Conservation (phyloP, 2,113 vertebrate genomes). For the Rafetus swinhoei region DNA sequence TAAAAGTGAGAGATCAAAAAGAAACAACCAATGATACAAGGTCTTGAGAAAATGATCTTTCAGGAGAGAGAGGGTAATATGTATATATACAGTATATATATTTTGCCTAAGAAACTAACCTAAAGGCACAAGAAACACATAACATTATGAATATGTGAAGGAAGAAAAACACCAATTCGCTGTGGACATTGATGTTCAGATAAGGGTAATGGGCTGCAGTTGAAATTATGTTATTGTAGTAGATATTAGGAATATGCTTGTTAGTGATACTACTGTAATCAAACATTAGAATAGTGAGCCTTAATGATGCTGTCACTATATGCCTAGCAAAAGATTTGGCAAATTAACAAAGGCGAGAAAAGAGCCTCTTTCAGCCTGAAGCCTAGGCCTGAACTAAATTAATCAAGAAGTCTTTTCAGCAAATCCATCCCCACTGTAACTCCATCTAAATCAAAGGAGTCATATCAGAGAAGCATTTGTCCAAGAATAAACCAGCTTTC, state of each 20-base stretch:
- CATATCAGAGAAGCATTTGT: neutral
- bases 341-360: neutral
- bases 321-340: neutral
- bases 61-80: constrained; percentile 27
- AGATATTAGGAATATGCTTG: neutral
- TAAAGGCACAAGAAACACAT: neutral
- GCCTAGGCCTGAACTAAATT: neutral
- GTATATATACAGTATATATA: constrained; percentile 33
- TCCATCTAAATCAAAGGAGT: neutral
- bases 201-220: neutral
- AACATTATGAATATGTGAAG: neutral
- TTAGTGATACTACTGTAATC: neutral
- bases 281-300: neutral
- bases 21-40: constrained; percentile 46
- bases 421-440: neutral
- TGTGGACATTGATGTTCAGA: neutral
- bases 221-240: neutral
- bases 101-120: neutral
- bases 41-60: constrained; percentile 28
- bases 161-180: neutral
- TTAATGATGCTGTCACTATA: neutral
- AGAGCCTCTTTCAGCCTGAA: neutral
- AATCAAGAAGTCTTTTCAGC: neutral
- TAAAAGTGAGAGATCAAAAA: constrained; percentile 34
- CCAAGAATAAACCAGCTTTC: neutral